Conservation (phyloP, 2,888 invertebrate genomes). For the Amiota communis region DNA sequence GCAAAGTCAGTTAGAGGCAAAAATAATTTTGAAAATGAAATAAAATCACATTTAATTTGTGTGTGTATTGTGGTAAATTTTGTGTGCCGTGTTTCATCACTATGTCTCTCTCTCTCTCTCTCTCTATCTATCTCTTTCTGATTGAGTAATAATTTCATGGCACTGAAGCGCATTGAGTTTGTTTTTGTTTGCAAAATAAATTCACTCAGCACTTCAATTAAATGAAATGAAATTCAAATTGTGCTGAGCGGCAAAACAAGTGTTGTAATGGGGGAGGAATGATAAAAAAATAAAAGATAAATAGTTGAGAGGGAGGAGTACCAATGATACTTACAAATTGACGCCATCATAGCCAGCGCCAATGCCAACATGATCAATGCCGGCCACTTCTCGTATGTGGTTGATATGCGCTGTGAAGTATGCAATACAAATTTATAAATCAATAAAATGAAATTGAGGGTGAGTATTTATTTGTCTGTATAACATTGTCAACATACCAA, state of each 20-base stretch:
- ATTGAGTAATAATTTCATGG: too few species aligned
- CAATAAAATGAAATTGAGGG: not conserved
- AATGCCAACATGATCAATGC: slow-evolving; percentile 89
- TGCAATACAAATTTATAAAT: slow-evolving; percentile 18
- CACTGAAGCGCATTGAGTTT: not conserved
- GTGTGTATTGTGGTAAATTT: not conserved
- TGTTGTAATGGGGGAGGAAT: not conserved
- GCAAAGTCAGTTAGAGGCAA: not conserved
- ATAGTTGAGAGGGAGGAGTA: not conserved
- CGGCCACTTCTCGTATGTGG: slow-evolving; percentile 88
- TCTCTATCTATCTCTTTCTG: too few species aligned
- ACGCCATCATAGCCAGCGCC: slow-evolving; percentile 93
- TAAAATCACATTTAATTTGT: slow-evolving; percentile 35
- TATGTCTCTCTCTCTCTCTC: too few species aligned
- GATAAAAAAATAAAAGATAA: not conserved
- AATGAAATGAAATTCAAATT: slow-evolving; percentile 4
- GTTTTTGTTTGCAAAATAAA: slow-evolving; percentile 23
- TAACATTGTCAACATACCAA: slow-evolving; percentile 73
- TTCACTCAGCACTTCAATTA: slow-evolving; percentile 12
- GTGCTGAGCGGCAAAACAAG: not conserved
- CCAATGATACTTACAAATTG: slow-evolving; percentile 83
- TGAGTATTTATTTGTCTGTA: not conserved
- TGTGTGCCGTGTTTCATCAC: not conserved
- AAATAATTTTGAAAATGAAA: slow-evolving; percentile 35
- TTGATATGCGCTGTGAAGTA: slow-evolving; percentile 85